phyloP scores from a whole-genome alignment of 64 coral and sea anemone genomes.

The Pocillopora damicornis region DNA sequence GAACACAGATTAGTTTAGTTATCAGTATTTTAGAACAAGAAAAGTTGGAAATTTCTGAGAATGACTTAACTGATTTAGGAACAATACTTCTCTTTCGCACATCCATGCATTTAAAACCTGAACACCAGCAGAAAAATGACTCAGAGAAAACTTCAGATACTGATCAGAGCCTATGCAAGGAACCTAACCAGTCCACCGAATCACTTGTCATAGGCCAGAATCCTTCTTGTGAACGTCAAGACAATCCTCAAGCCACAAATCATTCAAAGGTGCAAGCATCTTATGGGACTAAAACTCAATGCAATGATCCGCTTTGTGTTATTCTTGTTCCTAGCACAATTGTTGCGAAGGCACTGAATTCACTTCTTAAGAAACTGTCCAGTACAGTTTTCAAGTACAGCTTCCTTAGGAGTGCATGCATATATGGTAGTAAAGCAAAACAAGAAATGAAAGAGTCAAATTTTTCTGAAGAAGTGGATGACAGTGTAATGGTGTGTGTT shows the following conservation, averaged over 20 bases:
- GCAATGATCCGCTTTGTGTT: conserved; percentile 17
- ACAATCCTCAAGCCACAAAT: not conserved
- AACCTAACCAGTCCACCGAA: not conserved
- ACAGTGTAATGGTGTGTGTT: conserved; percentile 31
- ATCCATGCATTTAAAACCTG: conserved; percentile 26
- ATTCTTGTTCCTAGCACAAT: conserved; percentile 30
- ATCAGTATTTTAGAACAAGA: not conserved
- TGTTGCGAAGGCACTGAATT: conserved; percentile 30
- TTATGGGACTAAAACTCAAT: not conserved
- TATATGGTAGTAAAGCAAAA: conserved; percentile 13
- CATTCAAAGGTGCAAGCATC: not conserved
- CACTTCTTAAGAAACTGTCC: conserved; percentile 16
- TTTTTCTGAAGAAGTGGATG: conserved; percentile 1
- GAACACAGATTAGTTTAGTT: conserved; percentile 13
- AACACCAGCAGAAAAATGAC: too few relatives aligned
- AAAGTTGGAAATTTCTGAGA: not conserved
- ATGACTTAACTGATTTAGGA: not conserved
- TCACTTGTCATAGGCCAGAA: too few relatives aligned
- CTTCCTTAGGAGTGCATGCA: conserved; percentile 23
- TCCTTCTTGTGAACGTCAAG: too few relatives aligned
- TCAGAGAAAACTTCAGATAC: not conserved
- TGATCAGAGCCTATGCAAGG: not conserved
- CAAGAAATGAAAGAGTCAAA: not conserved
- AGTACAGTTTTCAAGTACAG: not conserved
- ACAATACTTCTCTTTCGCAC: conserved; percentile 12